Percentiles rank a stretch among this genome's conserved stretches.
phyloP scores from a whole-genome alignment of 2,113 vertebrate species.

The Cercopithecus mona region DNA sequence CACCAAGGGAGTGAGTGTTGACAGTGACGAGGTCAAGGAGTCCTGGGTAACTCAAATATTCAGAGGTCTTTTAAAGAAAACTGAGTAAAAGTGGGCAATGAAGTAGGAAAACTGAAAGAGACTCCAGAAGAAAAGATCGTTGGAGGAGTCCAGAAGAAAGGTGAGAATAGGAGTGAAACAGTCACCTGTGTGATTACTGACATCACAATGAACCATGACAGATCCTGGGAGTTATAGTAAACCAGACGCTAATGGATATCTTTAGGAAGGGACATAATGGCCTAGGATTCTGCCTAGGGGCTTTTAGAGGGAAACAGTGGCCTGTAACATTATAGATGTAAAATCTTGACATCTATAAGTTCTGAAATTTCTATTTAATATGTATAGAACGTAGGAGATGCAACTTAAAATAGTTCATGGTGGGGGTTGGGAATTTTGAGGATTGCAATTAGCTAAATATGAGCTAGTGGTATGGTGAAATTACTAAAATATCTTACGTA shows the following conservation, averaged over 20 bases:
- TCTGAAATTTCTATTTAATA: constrained; percentile 43
- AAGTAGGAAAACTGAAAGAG: not conserved
- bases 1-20: not conserved
- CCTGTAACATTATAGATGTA: not conserved
- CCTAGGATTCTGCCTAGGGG: not conserved
- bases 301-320: not conserved
- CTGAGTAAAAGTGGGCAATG: not conserved
- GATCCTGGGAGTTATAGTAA: not conserved
- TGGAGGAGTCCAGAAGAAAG: not conserved
- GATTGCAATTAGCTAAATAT: constrained; percentile 49
- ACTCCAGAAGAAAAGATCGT: not conserved
- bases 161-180: not conserved
- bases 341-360: not conserved
- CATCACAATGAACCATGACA: not conserved
- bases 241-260: not conserved
- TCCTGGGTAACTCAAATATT: not conserved
- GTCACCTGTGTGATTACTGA: not conserved
- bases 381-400: not conserved
- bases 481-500: constrained; percentile 45
- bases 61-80: not conserved
- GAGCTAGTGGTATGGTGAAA: constrained; percentile 23
- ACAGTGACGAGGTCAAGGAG: not conserved
- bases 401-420: constrained; percentile 40
- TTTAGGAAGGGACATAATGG: not conserved
- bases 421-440: constrained; percentile 39